phyloP scores from a whole-genome alignment of 2,113 vertebrate species.

The Aleadryas rufinucha region DNA sequence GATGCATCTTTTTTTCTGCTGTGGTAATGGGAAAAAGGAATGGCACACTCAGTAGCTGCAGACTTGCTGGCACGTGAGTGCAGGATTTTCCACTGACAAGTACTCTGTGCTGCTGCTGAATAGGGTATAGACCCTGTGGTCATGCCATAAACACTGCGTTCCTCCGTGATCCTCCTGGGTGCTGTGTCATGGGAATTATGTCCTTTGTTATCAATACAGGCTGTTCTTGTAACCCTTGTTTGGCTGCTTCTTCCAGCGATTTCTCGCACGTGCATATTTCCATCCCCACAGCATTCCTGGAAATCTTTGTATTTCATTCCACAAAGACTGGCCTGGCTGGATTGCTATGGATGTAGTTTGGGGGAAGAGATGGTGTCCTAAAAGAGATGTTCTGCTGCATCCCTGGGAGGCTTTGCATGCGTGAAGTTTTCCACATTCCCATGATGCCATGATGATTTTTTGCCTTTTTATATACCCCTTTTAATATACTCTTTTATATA shows the following conservation, averaged over 20 bases:
- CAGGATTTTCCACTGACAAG: background rate
- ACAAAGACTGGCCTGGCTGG: background rate
- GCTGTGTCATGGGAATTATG: background rate
- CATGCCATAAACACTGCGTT: background rate
- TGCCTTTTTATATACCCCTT: no score
- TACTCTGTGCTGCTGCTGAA: background rate
- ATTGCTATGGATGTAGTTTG: background rate
- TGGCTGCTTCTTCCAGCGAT: background rate
- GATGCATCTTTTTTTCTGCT: background rate
- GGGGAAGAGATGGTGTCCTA: background rate
- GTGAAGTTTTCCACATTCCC: background rate
- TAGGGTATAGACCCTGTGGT: background rate
- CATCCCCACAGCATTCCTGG: background rate
- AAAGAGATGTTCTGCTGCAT: background rate
- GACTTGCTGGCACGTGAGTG: background rate
- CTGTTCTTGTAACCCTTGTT: slow-evolving; percentile 51
- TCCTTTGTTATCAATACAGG: slow-evolving; percentile 35
- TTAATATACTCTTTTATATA: no score
- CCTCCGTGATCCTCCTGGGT: background rate
- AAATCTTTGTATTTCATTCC: background rate
- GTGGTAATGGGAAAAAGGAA: background rate
- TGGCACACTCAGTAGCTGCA: background rate
- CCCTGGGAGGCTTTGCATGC: background rate
- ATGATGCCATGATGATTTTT: no score
- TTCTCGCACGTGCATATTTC: background rate